Evolutionary conservation across 1,140 invertebrate species (phyloP).

Genomic region (Hylyphantes graminicola): DNA sequence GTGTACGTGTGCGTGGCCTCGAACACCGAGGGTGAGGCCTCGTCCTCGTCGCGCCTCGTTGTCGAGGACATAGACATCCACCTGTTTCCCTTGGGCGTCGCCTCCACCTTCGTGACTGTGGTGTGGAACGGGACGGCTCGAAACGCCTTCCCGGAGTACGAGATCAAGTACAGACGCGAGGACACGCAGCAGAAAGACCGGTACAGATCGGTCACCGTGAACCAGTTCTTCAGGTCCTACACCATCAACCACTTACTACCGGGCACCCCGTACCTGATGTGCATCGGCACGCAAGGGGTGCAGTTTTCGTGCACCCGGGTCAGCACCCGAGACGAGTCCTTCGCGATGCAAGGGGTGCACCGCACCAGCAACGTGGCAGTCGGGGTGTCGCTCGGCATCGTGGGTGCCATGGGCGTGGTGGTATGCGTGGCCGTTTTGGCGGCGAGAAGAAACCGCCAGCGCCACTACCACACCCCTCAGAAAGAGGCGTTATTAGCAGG

Average conservation of each 20-base stretch:
- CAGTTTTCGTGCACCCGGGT: slow-evolving; percentile 68
- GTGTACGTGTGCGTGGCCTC: slow-evolving; percentile 65
- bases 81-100: slow-evolving; percentile 65
- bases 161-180: slow-evolving; percentile 66
- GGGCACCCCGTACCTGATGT: slow-evolving; percentile 69
- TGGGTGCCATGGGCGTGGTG: slow-evolving; percentile 63
- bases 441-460: slow-evolving; percentile 65
- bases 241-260: slow-evolving; percentile 69
- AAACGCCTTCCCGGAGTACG: slow-evolving; percentile 67
- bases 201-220: slow-evolving; percentile 60
- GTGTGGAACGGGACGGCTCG: slow-evolving; percentile 70
- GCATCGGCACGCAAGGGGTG: slow-evolving; percentile 67
- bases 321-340: slow-evolving; percentile 62
- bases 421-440: slow-evolving; percentile 65
- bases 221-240: slow-evolving; percentile 65
- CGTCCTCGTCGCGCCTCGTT: slow-evolving; percentile 62
- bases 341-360: slow-evolving; percentile 65
- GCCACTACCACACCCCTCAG: slow-evolving; percentile 66
- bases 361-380: slow-evolving; percentile 66
- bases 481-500: slow-evolving; percentile 62
- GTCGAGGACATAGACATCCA: slow-evolving; percentile 68
- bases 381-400: slow-evolving; percentile 64
- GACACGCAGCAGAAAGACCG: background rate
- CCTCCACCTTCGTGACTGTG: slow-evolving; percentile 69
- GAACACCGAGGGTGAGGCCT: slow-evolving; percentile 62